Evolutionary conservation across 2,113 vertebrate genomes (phyloP).

Genomic region (Centropus bengalensis): DNA sequence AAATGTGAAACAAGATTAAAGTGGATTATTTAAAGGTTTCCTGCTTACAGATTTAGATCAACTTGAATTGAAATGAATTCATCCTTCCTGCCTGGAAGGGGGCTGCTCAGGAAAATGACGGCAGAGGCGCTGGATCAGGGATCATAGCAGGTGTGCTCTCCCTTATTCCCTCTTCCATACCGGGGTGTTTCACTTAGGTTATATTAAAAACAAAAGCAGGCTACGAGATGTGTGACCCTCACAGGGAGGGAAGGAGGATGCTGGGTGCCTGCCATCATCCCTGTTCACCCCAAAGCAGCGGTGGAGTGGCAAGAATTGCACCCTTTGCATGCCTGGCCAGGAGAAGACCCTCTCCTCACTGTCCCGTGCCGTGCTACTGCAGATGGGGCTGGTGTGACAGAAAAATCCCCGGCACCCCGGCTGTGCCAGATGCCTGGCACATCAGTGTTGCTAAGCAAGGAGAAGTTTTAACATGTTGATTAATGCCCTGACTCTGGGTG

Average conservation of each 20-base stretch:
- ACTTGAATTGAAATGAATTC: conserved; percentile 33
- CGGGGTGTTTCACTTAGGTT: neutral
- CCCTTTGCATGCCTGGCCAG: accelerated
- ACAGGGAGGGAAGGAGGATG: neutral
- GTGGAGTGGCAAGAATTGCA: accelerated
- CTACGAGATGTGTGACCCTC: neutral
- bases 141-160: neutral
- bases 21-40: conserved; percentile 63
- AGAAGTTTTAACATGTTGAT: conserved; percentile 71
- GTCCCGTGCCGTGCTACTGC: neutral
- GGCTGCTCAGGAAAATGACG: neutral
- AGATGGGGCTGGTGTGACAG: neutral
- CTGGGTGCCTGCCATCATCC: neutral
- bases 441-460: conserved; percentile 40
- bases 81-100: conserved; percentile 2
- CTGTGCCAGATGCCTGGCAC: conserved; percentile 29
- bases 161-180: neutral
- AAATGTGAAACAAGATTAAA: conserved; percentile 56
- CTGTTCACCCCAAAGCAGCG: neutral
- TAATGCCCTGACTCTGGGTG: conserved; percentile 75
- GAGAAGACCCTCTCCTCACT: accelerated
- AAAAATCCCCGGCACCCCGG: neutral
- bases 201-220: neutral
- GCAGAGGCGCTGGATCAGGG: accelerated
- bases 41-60: conserved; percentile 58